Conservation (phyloP, 2,797 vertebrate species). For the Ptychadena robeensis region DNA sequence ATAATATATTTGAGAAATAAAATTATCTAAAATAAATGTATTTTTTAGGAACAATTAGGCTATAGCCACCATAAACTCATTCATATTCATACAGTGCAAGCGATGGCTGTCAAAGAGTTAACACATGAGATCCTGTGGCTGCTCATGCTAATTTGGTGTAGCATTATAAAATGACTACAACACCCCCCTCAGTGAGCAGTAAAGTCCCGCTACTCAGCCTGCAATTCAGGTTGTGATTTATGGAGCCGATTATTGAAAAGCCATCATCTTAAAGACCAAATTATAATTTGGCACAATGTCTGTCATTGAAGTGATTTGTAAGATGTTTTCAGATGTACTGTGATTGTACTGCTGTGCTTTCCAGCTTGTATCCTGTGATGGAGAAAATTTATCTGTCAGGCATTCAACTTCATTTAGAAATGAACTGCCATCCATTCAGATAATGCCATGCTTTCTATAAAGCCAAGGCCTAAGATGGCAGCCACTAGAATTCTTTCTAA, state of each 20-base stretch:
- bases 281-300: constrained; percentile 56
- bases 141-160: constrained; percentile 9
- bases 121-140: neutral
- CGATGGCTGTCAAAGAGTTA: constrained; percentile 6
- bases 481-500: neutral
- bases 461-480: neutral
- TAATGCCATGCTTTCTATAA: neutral
- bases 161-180: constrained; percentile 23
- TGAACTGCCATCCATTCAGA: neutral
- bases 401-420: constrained; percentile 11
- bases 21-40: too few species aligned
- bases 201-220: constrained; percentile 38
- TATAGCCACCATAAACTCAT: neutral
- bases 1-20: too few species aligned
- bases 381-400: constrained; percentile 35
- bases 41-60: neutral
- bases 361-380: constrained; percentile 23
- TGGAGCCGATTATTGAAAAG: constrained; percentile 56
- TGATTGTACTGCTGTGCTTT: constrained; percentile 27
- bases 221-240: constrained; percentile 50
- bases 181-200: constrained; percentile 9
- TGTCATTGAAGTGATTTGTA: constrained; percentile 54
- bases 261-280: constrained; percentile 55
- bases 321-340: constrained; percentile 40
- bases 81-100: neutral